A percentile compares a stretch with the other conserved stretches of the same genome.
Evolutionary conservation across 2,888 invertebrate species (phyloP).

Genomic region (Drosophila monieri): DNA sequence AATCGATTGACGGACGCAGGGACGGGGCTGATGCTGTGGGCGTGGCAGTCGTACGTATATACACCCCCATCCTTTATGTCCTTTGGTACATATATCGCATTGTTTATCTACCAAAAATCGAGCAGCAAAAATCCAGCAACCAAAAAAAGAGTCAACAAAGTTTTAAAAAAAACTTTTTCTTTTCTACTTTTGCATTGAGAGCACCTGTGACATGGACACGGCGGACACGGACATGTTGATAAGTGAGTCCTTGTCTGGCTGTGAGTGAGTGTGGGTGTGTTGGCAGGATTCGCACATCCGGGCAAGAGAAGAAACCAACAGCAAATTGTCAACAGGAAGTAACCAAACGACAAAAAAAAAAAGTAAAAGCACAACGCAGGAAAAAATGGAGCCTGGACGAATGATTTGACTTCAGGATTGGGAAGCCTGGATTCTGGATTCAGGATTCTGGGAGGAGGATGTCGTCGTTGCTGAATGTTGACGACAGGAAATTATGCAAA

Average conservation of each 20-base stretch:
- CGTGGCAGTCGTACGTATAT: constrained; percentile 19
- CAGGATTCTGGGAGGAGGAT: constrained; percentile 12
- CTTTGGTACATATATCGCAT: constrained; percentile 43
- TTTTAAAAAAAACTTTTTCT: constrained; percentile 35
- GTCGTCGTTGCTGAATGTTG: constrained; percentile 52
- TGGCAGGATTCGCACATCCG: constrained; percentile 63
- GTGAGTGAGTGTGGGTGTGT: constrained; percentile 26
- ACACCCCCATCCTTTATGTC: too few relatives aligned
- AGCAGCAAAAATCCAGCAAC: constrained; percentile 32
- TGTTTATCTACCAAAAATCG: constrained; percentile 76
- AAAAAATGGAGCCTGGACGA: constrained; percentile 22
- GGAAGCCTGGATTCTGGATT: not conserved
- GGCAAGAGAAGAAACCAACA: constrained; percentile 53
- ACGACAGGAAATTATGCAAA: constrained; percentile 84
- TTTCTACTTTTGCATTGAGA: constrained; percentile 58
- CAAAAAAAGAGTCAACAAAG: constrained; percentile 57
- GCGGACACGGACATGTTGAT: constrained; percentile 46
- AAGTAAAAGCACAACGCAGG: constrained; percentile 1
- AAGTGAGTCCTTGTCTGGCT: constrained; percentile 37
- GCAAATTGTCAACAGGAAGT: constrained; percentile 71
- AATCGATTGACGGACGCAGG: constrained; percentile 78
- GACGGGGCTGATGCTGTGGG: constrained; percentile 21
- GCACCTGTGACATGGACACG: constrained; percentile 66
- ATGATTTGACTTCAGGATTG: constrained; percentile 34
- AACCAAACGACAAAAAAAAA: constrained; percentile 37